Evolutionary conservation across 2,888 invertebrate species (phyloP).

Genomic region (Branchellion lobata): DNA sequence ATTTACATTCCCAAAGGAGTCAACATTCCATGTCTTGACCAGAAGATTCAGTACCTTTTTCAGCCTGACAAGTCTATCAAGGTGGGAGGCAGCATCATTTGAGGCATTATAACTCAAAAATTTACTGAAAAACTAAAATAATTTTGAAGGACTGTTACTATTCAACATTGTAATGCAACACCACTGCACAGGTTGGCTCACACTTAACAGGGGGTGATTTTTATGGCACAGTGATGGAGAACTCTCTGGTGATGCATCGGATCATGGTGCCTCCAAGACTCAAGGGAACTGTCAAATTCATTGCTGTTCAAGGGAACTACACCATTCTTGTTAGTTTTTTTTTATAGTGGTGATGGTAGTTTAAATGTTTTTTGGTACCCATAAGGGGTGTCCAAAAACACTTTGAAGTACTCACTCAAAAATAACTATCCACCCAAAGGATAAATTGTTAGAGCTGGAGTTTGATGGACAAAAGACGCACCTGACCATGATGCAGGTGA

Average conservation of each 20-base stretch:
- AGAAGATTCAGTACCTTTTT: conserved; percentile 68
- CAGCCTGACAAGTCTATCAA: conserved; percentile 40
- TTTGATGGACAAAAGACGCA: conserved; percentile 91
- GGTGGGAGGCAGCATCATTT: conserved; percentile 1
- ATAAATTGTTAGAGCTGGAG: conserved; percentile 94
- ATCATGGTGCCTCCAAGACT: conserved; percentile 90
- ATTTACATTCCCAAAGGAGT: conserved; percentile 99
- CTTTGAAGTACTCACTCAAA: too few relatives aligned
- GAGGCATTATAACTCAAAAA: too few relatives aligned
- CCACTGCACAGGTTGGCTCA: conserved; percentile 78
- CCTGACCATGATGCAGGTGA: conserved; percentile 96
- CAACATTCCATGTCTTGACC: conserved; percentile 85
- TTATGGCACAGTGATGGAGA: conserved; percentile 93
- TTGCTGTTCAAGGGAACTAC: conserved; percentile 91
- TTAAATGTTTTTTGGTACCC: neutral
- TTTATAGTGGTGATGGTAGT: neutral
- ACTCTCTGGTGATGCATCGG: conserved; percentile 93
- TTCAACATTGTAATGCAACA: too few relatives aligned
- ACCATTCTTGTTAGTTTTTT: conserved; percentile 70
- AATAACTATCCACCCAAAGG: too few relatives aligned
- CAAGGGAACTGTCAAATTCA: conserved; percentile 92
- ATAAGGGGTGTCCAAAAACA: neutral
- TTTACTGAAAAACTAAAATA: too few relatives aligned
- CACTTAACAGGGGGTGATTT: conserved; percentile 98
- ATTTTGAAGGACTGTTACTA: too few relatives aligned